These are phyloP conservation scores for Spicauda simplicius DNA, from an alignment of 2,888 invertebrate species.

Conservation along the genomic window DNA sequence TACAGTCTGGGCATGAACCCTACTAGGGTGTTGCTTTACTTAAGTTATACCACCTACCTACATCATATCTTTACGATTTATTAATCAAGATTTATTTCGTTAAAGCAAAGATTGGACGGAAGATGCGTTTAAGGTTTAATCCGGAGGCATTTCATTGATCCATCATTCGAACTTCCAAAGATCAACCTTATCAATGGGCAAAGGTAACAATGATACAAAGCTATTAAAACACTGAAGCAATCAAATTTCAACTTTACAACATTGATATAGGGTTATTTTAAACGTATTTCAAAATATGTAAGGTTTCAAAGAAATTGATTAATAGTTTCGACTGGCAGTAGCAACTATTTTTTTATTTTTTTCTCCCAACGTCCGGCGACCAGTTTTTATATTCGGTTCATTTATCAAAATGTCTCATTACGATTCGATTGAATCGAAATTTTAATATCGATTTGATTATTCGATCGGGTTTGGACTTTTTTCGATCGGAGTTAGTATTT, in stretches of 20 bases:
- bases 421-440: constrained; percentile 57
- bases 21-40: too few relatives aligned
- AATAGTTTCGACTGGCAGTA: constrained; percentile 72
- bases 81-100: background rate
- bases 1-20: too few relatives aligned
- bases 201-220: constrained; percentile 39
- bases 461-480: constrained; percentile 51
- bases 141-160: constrained; percentile 45
- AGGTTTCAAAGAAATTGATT: constrained; percentile 68
- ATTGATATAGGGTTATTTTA: constrained; percentile 32
- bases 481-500: constrained; percentile 29
- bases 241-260: constrained; percentile 35
- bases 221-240: background rate
- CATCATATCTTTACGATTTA: background rate
- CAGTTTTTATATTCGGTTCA: constrained; percentile 62
- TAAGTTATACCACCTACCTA: too few relatives aligned
- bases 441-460: constrained; percentile 67
- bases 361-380: constrained; percentile 61
- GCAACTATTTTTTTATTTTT: constrained; percentile 49
- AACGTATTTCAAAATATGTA: constrained; percentile 42
- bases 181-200: constrained; percentile 46
- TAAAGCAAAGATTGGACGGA: constrained; percentile 1
- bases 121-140: constrained; percentile 37
- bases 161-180: constrained; percentile 43
- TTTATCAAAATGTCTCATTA: constrained; percentile 68